phyloP scores from a whole-genome alignment of 2,113 vertebrate species.

The Oenanthe melanoleuca region DNA sequence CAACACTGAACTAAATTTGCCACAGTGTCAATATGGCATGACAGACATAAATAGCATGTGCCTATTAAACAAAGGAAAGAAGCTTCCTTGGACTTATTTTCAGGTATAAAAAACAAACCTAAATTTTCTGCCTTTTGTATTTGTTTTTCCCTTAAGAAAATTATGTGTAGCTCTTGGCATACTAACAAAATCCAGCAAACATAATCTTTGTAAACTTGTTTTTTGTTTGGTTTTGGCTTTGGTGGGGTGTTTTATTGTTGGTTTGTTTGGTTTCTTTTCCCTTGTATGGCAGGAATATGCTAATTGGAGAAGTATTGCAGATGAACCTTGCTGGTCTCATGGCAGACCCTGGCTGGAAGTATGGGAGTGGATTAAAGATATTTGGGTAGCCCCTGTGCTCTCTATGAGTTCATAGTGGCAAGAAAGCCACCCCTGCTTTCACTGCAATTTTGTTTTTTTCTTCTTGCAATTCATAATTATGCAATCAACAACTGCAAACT shows the following conservation, averaged over 20 bases:
- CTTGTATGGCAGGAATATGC: neutral
- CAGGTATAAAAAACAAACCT: neutral
- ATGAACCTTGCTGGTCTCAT: neutral
- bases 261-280: neutral
- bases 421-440: neutral
- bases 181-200: neutral
- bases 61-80: neutral
- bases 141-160: neutral
- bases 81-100: neutral
- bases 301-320: neutral
- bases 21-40: neutral
- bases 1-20: neutral
- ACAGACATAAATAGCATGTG: neutral
- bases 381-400: neutral
- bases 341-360: neutral
- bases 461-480: neutral
- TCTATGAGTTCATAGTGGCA: neutral
- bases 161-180: neutral
- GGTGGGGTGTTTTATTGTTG: neutral
- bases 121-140: neutral
- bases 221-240: neutral
- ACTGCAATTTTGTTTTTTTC: neutral
- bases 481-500: neutral
- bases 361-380: neutral
- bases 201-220: neutral